Evolutionary conservation across 2,888 invertebrate species (phyloP), one percentile per base, ranked within the genome.

Genomic region (Keiferia lycopersicella): DNA sequence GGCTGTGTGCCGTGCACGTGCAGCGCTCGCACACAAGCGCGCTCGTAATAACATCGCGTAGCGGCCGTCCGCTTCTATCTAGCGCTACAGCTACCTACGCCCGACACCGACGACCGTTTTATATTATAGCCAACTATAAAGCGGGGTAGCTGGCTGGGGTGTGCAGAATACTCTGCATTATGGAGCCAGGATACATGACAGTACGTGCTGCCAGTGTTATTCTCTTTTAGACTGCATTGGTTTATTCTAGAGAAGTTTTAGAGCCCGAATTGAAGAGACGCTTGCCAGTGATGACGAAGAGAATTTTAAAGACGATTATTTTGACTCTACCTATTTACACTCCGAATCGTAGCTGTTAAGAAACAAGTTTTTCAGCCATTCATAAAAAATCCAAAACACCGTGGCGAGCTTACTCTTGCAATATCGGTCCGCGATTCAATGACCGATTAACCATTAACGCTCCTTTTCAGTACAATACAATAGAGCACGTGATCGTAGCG

Each of bases 11-110:
- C 69, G 65, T 75, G 79, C 78, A 71, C 73, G 74, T 77, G 77
- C 77, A 78, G 78, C 73, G 74, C 88, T 87, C 88, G 74, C 88
- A 87, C 88, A 88, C 87, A 75, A 69, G 41, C 78, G 68, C 72
- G 65, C 71, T 64, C 74, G 79, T 84, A 87, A 86, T 84, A 86
- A 81, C 84, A 84, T 81, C 85, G 86, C 83, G 84, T 81, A 85
- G 85, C 86, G 81, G 82, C 83, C 83, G 79, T 75, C 77, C 77
- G 83, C 80, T 78, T 82, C 81, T 87, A 87, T 84, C 87, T 83
- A 84, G 84, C 84, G 80, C 84, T 84, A 84, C 82, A 86, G 76
- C 82, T 82, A 83, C 86, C 86, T 87, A 88, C 87, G 76, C 77
- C 64, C 77, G 78, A 79, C 66, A 61, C 73, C 76, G 74, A 70